Evolutionary conservation across 2,113 vertebrate genomes (phyloP).

Genomic region (Hyperopisus bebe): DNA sequence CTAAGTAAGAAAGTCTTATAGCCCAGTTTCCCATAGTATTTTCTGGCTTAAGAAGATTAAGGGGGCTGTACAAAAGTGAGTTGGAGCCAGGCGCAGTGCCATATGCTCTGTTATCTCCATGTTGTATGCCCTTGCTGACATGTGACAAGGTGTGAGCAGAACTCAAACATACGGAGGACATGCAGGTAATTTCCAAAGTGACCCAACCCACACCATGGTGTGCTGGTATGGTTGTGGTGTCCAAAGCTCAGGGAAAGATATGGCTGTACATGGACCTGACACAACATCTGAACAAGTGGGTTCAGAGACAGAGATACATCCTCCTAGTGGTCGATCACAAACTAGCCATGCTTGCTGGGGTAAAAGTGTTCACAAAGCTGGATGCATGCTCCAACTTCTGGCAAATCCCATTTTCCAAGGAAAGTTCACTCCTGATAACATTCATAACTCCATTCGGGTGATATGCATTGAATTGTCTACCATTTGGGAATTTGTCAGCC

Average conservation of each 20-base stretch:
- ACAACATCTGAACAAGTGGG: conserved; percentile 27
- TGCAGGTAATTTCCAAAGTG: background rate
- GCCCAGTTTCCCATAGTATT: background rate
- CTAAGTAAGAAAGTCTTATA: background rate
- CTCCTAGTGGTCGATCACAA: conserved; percentile 27
- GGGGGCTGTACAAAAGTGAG: background rate
- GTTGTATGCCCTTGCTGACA: background rate
- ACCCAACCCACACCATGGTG: conserved; percentile 15
- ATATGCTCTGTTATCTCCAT: background rate
- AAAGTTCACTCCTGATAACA: conserved; percentile 10
- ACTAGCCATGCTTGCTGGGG: conserved; percentile 21
- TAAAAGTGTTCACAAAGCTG: conserved; percentile 27
- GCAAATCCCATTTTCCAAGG: conserved; percentile 19
- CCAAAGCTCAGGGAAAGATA: conserved; percentile 22
- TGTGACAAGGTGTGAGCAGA: background rate
- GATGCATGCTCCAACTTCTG: conserved; percentile 24
- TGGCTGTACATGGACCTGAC: conserved; percentile 26
- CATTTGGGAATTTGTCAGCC: conserved; percentile 10
- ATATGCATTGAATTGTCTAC: conserved; percentile 25
- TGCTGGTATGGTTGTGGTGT: conserved; percentile 19
- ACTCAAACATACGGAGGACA: background rate
- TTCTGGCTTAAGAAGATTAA: background rate
- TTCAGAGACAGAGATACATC: conserved; percentile 22
- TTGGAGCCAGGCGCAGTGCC: background rate
- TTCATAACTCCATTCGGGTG: conserved; percentile 22